These are phyloP conservation scores for Mallotus villosus DNA, from an alignment of 2,797 vertebrate genomes.

Conservation along the genomic window DNA sequence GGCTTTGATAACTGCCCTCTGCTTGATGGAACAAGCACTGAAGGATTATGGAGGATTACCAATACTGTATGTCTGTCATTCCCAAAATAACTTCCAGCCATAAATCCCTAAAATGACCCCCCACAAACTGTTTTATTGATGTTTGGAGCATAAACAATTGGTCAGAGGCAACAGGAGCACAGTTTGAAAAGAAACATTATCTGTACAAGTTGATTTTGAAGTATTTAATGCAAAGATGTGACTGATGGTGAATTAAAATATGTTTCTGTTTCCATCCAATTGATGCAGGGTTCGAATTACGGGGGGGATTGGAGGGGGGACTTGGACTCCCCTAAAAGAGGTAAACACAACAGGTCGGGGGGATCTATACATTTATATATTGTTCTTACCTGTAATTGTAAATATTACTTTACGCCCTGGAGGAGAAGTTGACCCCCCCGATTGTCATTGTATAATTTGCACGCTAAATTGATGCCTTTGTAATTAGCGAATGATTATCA, in stretches of 20 bases:
- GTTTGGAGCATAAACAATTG: conserved; percentile 27
- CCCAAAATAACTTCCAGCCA: conserved; percentile 39
- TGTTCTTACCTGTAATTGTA: too few species aligned
- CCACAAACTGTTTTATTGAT: conserved; percentile 31
- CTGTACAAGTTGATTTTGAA: background rate
- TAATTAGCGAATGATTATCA: too few species aligned
- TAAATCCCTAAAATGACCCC: conserved; percentile 40
- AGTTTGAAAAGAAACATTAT: conserved; percentile 10
- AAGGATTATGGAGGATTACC: conserved; percentile 66
- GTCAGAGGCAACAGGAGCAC: conserved; percentile 10
- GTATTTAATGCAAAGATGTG: background rate
- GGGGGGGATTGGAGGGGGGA: too few species aligned
- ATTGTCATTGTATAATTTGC: too few species aligned
- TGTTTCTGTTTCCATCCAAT: background rate
- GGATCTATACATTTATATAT: too few species aligned
- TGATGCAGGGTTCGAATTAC: background rate
- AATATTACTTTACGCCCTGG: too few species aligned
- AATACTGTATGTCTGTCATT: conserved; percentile 41
- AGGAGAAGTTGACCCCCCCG: too few species aligned
- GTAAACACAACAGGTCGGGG: too few species aligned
- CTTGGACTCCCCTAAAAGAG: too few species aligned
- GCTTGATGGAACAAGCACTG: conserved; percentile 42
- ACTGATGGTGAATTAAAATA: background rate
- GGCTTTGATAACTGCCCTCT: conserved; percentile 45
- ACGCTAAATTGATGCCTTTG: background rate